Conservation (phyloP, 2,797 vertebrate genomes). For the Coendou prehensilis region DNA sequence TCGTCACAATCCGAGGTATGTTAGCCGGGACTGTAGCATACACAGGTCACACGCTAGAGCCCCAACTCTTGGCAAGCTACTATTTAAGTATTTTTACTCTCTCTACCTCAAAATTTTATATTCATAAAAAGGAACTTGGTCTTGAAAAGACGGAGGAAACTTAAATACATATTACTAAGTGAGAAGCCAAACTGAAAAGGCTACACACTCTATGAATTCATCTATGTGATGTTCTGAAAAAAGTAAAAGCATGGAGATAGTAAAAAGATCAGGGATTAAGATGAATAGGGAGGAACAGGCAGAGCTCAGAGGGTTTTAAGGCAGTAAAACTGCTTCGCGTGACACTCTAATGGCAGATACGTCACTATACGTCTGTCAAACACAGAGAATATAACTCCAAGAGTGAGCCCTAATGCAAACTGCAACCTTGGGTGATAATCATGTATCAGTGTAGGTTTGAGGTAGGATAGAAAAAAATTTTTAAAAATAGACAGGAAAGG, state of each 20-base stretch:
- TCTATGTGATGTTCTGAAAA: not conserved
- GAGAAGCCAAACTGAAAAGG: not conserved
- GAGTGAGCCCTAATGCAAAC: not conserved
- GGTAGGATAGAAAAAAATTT: not conserved
- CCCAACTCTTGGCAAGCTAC: not conserved
- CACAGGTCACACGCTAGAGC: not conserved
- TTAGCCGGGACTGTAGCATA: not conserved
- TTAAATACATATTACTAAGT: not conserved
- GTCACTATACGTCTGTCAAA: not conserved
- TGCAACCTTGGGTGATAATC: not conserved
- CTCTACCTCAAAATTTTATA: not conserved
- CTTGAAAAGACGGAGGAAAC: not conserved
- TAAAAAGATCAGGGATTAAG: not conserved
- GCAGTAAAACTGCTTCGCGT: not conserved
- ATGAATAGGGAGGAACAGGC: not conserved
- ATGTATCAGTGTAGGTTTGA: not conserved
- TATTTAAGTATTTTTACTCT: conserved; percentile 4
- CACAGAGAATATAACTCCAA: not conserved
- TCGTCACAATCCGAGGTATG: not conserved
- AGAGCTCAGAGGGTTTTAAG: not conserved
- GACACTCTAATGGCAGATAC: not conserved
- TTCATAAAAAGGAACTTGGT: conserved; percentile 21
- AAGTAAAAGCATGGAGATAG: not conserved
- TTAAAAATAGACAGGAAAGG: not conserved
- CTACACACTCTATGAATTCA: not conserved